Percentiles rank a stretch among this genome's conserved stretches.
phyloP scores from a whole-genome alignment of 1,140 invertebrate species.

The Drosophila asahinai region DNA sequence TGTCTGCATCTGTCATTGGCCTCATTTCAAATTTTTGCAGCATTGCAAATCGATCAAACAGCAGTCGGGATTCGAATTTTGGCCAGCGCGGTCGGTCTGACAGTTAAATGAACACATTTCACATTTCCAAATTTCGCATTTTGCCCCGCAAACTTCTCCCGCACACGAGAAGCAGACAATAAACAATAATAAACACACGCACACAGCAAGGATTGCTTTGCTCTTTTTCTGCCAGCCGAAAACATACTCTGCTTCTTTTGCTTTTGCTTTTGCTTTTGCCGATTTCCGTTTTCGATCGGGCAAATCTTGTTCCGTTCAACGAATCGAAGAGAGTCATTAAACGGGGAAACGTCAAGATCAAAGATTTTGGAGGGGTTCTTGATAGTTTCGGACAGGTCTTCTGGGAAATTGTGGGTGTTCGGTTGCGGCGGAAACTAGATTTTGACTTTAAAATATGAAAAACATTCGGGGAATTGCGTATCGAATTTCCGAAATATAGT shows the following conservation, averaged over 20 bases:
- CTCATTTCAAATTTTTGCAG: constrained; percentile 10
- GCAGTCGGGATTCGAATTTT: constrained; percentile 22
- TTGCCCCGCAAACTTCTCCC: not conserved
- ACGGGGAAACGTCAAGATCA: constrained; percentile 7
- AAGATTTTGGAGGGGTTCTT: constrained; percentile 1
- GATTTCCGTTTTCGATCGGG: constrained; percentile 25
- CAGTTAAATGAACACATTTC: constrained; percentile 49
- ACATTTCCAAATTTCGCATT: constrained; percentile 15
- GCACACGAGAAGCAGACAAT: constrained; percentile 14
- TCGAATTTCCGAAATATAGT: not conserved
- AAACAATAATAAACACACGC: constrained; percentile 54
- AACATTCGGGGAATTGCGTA: not conserved
- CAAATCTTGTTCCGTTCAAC: constrained; percentile 30
- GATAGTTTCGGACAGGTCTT: not conserved
- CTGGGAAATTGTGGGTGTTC: not conserved
- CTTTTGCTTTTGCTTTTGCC: not conserved
- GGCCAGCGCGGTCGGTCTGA: constrained; percentile 8
- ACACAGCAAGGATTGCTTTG: constrained; percentile 6
- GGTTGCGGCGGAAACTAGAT: not conserved
- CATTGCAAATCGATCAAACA: constrained; percentile 39
- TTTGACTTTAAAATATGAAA: not conserved
- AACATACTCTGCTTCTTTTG: not conserved
- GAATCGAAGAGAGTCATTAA: constrained; percentile 19
- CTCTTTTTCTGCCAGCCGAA: not conserved
- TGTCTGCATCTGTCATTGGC: constrained; percentile 31